Conservation (phyloP, 2,113 vertebrate species). For the Oryzias javanicus region DNA sequence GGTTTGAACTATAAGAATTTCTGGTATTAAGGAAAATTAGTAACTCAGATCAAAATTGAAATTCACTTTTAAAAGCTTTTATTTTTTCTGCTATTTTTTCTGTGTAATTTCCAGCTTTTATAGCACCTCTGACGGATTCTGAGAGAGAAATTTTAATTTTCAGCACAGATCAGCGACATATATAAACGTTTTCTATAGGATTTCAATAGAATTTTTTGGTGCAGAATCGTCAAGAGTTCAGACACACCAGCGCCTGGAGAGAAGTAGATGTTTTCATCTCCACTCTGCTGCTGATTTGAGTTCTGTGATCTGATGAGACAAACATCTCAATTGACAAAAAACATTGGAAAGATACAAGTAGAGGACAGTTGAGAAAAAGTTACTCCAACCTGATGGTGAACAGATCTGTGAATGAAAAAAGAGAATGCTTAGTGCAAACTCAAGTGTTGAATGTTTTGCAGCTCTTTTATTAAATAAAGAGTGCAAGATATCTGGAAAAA, state of each 20-base stretch:
- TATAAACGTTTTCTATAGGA: not conserved
- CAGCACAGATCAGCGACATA: not conserved
- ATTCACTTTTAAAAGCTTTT: too few relatives aligned
- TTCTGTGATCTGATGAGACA: not conserved
- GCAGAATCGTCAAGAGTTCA: not conserved
- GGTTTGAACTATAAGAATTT: too few relatives aligned
- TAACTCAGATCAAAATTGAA: too few relatives aligned
- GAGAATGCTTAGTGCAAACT: not conserved
- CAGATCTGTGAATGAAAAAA: slow-evolving; percentile 13
- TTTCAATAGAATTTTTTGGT: not conserved
- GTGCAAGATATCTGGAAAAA: not conserved
- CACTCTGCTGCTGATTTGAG: slow-evolving; percentile 8
- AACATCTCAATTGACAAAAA: not conserved
- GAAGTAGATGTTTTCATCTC: not conserved
- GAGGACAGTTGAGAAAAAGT: not conserved
- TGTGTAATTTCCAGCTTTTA: too few relatives aligned
- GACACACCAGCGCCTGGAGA: not conserved
- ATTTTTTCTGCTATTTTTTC: too few relatives aligned
- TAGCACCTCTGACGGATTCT: fast-evolving
- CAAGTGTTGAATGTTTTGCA: not conserved
- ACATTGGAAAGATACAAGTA: not conserved
- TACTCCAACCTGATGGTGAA: not conserved
- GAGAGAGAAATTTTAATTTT: not conserved
- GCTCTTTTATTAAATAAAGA: fast-evolving
- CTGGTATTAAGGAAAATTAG: too few relatives aligned